Base-by-base conservation (phyloP, 2,113 vertebrate genomes). In the Proterorhinus semilunaris region DNA sequence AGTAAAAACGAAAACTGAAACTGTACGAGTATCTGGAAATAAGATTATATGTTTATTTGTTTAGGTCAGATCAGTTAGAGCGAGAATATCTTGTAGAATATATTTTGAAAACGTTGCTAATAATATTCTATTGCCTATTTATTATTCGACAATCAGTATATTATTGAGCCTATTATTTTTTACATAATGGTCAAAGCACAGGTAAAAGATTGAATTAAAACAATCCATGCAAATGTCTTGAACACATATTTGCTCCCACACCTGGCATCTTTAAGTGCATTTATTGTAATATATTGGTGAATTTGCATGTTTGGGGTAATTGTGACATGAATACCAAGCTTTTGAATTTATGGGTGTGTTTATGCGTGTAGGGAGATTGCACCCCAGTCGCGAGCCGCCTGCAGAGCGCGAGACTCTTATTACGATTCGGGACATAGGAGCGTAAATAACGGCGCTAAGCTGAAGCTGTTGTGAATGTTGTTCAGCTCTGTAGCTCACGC, bases 321-420 rank as follows among this genome's bases (percentile, higher is more conserved):
- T 84, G 87, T 73, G 89, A 87, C 87, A 71, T 66, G 72, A 76
- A 87, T 82, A 76, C 72, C 67, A 80, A 84, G 55, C 61, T 75
- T 82, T 75, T 82, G 85, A 82, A 91, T 92, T 92, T 92, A 92
- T 87, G 82, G 82, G 45, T 75, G 69, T 85, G 76, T 91, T 91
- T 89, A 88, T 90, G 82, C 82, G 81, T 77, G 81, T 69, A 45
- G 68, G 71, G 82, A 89, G 87, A 92, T 92, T 92, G 87, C 87
- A 68, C 86, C 83, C 79, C 84, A 78, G 86, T 83, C 65, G 79
- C 76, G 82, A 66, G 85, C 71, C 81, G 69, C 88, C 86, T 76
- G 84, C 65, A 70, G 84, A 85, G 83, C 15, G 74, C 79, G 82
- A 89, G 80, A 79, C 81, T 88, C 83, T 90, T 85, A 90, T 92